Base-by-base conservation (phyloP, 2,113 vertebrate species). In the Marmota monax region DNA sequence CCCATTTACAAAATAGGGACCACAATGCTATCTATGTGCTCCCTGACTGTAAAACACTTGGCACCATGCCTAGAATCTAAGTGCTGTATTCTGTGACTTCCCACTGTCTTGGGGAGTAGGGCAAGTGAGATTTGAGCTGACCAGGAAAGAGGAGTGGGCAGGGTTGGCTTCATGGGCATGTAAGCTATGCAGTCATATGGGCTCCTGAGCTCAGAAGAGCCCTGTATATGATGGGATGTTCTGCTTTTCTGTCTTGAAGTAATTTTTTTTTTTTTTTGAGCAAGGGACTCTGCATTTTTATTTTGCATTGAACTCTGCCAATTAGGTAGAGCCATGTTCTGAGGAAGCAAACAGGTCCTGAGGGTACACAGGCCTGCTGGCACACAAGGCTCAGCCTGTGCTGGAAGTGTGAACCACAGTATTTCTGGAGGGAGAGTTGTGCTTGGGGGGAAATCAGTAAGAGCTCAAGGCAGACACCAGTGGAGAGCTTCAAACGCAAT, bases 381-480 rank as follows among this genome's bases (percentile, higher is more conserved):
- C 42, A 29, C 3, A 4, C 6, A 53, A 76, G 42, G 5, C 25
- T 45, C 11, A 76, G 42, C 37, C 65, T 48, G 7, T 34, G 65
- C 53, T 20, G 6, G n/a, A 45, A 3, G 11, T 0, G 0, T 12
- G 22, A 48, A 74, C 11, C 20, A 6, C 0, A 0, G 27, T 27
- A n/a, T 29, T 56, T 76, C 20, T 2, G 7, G n/a, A 22, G 3
- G 16, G 58, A 73, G 48, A 69, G 25, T 1, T 12, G 29, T 20
- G 11, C 13, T 1, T 4, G 4, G 29, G 42, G 39, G 48, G 10
- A 32, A 61, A 34, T 12, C 4, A 3, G 32, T 23, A 34, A 70
- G 16, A 17, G 0, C 29, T 22, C 22, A 5, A 45, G 42, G 34
- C 0, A 10, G 58, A 42, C 70, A 37, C 16, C 23, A 34, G 79